Evolutionary conservation across 2,113 vertebrate genomes (phyloP).

Genomic region (Myodes glareolus): DNA sequence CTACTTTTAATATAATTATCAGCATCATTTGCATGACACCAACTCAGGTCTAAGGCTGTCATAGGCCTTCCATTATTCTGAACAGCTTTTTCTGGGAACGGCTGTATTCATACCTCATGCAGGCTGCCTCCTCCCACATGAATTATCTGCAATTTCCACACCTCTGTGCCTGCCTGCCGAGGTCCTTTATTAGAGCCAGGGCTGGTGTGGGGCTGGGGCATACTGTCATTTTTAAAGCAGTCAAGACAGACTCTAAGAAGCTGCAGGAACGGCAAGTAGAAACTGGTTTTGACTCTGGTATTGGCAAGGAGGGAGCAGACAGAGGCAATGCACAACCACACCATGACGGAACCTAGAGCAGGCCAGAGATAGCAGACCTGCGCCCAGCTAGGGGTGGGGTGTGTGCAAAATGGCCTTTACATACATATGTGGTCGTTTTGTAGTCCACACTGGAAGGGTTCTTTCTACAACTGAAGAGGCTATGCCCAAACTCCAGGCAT

Average conservation of each 20-base stretch:
- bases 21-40: neutral
- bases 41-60: conserved; percentile 21
- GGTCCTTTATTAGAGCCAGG: conserved; percentile 15
- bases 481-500: neutral
- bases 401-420: neutral
- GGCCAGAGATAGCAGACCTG: neutral
- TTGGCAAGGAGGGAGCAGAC: neutral
- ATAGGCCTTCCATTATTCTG: conserved; percentile 20
- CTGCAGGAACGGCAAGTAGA: neutral
- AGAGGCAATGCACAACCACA: neutral
- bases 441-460: neutral
- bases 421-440: neutral
- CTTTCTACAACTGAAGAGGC: neutral
- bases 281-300: neutral
- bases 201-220: neutral
- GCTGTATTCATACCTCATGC: conserved; percentile 36
- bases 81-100: conserved; percentile 59
- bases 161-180: conserved; percentile 13
- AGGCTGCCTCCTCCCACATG: conserved; percentile 62
- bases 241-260: conserved; percentile 8
- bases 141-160: conserved; percentile 75
- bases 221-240: neutral
- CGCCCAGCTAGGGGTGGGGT: neutral
- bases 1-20: conserved; percentile 72
- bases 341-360: neutral